Evolutionary conservation across 2,113 vertebrate genomes (phyloP).

Genomic region (Toxostoma redivivum): DNA sequence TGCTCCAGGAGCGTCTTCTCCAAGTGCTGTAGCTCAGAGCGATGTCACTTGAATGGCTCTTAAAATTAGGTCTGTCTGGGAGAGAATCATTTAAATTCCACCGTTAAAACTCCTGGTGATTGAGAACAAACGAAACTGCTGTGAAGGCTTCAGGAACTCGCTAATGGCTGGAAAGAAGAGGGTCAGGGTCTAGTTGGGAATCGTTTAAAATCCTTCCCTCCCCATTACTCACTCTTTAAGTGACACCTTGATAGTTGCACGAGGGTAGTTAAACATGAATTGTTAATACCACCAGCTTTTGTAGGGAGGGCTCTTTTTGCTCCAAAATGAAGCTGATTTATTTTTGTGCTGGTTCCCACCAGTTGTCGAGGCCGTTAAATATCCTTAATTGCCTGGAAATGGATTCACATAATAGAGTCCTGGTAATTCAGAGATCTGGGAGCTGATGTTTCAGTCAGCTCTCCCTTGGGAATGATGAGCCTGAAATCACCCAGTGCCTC

Average conservation of each 20-base stretch:
- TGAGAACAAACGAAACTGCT: constrained; percentile 30
- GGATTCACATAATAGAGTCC: not conserved
- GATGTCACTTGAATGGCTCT: constrained; percentile 24
- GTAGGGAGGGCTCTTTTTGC: not conserved
- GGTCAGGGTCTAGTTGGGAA: constrained; percentile 19
- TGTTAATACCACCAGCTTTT: not conserved
- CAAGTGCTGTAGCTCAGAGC: not conserved
- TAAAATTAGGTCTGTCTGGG: constrained; percentile 24
- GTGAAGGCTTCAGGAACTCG: constrained; percentile 30
- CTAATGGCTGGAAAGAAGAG: constrained; percentile 34
- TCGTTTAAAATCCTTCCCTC: not conserved
- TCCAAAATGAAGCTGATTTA: not conserved
- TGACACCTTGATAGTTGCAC: not conserved
- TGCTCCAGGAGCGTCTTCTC: not conserved
- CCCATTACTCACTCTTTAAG: not conserved
- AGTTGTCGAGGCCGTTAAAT: not conserved
- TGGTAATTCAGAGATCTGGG: not conserved
- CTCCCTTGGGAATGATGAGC: not conserved
- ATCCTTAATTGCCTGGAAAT: not conserved
- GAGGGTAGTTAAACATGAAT: not conserved
- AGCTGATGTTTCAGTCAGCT: not conserved
- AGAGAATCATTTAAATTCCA: constrained; percentile 42
- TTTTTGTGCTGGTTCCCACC: not conserved
- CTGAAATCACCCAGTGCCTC: not conserved
- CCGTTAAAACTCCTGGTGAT: constrained; percentile 29